Evolutionary conservation across 2,797 vertebrate species (phyloP), one percentile per base, ranked within the genome.

Genomic region (Brachyrhaphis roseni): DNA sequence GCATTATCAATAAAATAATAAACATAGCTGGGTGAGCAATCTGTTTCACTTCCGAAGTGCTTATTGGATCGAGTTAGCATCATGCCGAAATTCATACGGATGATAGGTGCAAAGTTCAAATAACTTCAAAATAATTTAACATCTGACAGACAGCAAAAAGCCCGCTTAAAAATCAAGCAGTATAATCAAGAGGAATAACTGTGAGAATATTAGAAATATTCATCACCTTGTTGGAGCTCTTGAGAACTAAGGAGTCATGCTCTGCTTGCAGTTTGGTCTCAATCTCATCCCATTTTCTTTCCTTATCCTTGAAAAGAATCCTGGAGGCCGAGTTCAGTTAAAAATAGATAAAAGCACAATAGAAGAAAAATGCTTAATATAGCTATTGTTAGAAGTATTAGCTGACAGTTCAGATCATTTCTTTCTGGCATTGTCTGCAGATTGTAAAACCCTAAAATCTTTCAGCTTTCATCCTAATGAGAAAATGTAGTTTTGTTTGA

Each of bases 261-360:
- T 99, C 97, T 8, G 96, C 93, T 93, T 97, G 95, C 84, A 99
- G 93, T 90, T 97, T 98, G 92, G 84, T 97, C 92, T 99, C 98
- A 87, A 98, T 98, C 90, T 98, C 97, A 74, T 98, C 98, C 97
- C 98, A 99, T 84, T 98, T 98, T 74, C 96, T 91, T 84, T 98
- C 97, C 93, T 98, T 98, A 93, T 99, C 97, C 91, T 99, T 99
- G 96, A 99, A 99, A 84, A 99, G 95, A 94, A 99, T 97, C 94
- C 98, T 99, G 90, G 92, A 92, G 39, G 74, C 72, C 76, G 76
- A 72, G 76, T 78, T 53, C 64, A 72, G 76, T 51, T 78, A 83
- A 86, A 92, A 86, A 87, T 78, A 89, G 88, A 89, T 84, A 0
- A 88, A 80, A 84, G 46, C 55, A 28, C 86, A 90, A 77, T 4